Percentiles rank a stretch among this genome's conserved stretches.
Evolutionary conservation across 1,140 invertebrate species (phyloP).

Genomic region (Chymomyza costata): DNA sequence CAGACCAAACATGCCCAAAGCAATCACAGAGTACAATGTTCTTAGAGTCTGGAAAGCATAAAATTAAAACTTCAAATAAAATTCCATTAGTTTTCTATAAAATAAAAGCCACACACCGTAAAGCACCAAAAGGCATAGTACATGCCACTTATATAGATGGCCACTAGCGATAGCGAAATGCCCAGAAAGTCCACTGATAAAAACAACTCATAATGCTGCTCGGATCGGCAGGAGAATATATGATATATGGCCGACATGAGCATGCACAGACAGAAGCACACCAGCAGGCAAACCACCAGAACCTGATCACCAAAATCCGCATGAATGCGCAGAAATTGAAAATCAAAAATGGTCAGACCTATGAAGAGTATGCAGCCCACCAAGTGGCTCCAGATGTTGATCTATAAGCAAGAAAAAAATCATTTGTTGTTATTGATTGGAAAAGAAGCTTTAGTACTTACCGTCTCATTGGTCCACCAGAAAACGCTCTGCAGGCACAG

Average conservation of each 20-base stretch:
- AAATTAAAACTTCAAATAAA: too few species aligned
- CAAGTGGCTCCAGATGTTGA: constrained; percentile 98
- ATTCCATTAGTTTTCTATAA: too few species aligned
- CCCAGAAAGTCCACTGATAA: constrained; percentile 94
- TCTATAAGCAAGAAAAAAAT: constrained; percentile 44
- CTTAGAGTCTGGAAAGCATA: constrained; percentile 83
- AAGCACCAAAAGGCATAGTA: constrained; percentile 98
- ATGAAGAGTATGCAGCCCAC: constrained; percentile 93
- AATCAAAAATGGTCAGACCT: constrained; percentile 88
- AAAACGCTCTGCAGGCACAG: constrained; percentile 94
- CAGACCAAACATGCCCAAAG: constrained; percentile 85
- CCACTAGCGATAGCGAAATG: constrained; percentile 92
- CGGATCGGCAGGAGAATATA: constrained; percentile 94
- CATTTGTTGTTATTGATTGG: not conserved
- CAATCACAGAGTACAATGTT: constrained; percentile 88
- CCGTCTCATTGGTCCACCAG: constrained; percentile 97
- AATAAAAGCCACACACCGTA: constrained; percentile 72
- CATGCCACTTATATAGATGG: constrained; percentile 95
- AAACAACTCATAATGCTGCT: constrained; percentile 90
- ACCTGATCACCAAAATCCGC: constrained; percentile 88
- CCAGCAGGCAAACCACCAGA: constrained; percentile 86
- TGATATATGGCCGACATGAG: constrained; percentile 93
- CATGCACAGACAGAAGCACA: constrained; percentile 96
- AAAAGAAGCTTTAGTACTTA: constrained; percentile 22
- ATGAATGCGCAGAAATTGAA: constrained; percentile 86